A percentile compares a stretch with the other conserved stretches of the same genome.
These are phyloP conservation scores for Myioborus melanocephalus DNA, from an alignment of 2,797 vertebrate species.

Conservation along the genomic window DNA sequence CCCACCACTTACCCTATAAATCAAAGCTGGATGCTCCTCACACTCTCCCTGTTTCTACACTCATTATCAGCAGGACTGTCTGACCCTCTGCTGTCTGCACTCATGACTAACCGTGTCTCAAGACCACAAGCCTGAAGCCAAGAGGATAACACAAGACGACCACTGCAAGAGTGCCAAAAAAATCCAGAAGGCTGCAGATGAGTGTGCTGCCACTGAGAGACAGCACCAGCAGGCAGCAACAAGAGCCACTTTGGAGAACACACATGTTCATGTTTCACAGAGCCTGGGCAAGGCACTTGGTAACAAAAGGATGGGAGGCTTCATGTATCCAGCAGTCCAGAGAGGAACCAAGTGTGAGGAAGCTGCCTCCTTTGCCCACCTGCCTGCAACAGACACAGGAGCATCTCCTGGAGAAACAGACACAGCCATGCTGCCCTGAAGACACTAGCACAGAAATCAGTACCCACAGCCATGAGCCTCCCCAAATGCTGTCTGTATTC, in stretches of 20 bases:
- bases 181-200: background rate
- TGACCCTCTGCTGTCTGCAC: slow-evolving; percentile 3
- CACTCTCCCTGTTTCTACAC: background rate
- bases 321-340: background rate
- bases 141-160: background rate
- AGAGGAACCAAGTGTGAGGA: background rate
- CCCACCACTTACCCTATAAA: background rate
- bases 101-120: background rate
- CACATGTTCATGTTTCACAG: background rate
- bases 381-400: background rate
- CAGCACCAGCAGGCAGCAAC: background rate
- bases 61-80: background rate
- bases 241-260: background rate
- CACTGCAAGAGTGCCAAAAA: slow-evolving; percentile 3
- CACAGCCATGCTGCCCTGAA: background rate
- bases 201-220: background rate
- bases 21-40: background rate
- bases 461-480: background rate
- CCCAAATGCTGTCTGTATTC: background rate
- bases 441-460: background rate
- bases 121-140: slow-evolving; percentile 20
- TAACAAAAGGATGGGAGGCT: background rate
- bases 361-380: background rate
- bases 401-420: background rate
- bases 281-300: background rate